Base-by-base conservation (phyloP, 2,113 vertebrate species). In the Semnornis frantzii region DNA sequence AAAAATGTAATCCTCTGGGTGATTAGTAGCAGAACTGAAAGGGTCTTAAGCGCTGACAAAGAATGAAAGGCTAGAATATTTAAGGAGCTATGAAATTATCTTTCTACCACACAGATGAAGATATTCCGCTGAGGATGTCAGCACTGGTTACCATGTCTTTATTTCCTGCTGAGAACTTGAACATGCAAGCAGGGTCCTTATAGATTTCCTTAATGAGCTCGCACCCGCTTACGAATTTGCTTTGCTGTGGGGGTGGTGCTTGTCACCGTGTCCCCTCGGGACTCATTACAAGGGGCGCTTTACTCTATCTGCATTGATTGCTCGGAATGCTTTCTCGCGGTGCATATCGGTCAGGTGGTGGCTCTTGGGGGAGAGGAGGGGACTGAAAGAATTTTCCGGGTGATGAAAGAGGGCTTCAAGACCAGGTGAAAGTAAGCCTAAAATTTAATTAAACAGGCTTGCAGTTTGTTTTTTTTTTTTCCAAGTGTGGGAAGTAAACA, bases 121-220 rank as follows among this genome's bases (percentile, higher is more conserved):
- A 25, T 86, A 52, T 72, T 82, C 78, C 2, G 2, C 66, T 57
- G 85, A 83, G 85, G 60, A 77, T 74, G 81, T 20, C 57, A 91
- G 64, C 81, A 65, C 86, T 88, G 37, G 72, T 96, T 95, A 73
- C 69, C 39, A 21, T 84, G 86, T 50, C 62, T 92, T 87, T 91
- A 80, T 91, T 94, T 54, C 83, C 85, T 3, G 9, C 60, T 81
- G 90, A 89, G 81, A 92, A 76, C 64, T 33, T 72, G 82, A 92
- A 73, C 42, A 30, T 71, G 79, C 81, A 77, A 64, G 70, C 59
- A 89, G 0, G 31, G 65, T 91, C 84, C 88, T 94, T 86, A 71
- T 78, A 87, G 57, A 71, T 94, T 89, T 87, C 85, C 85, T 82
- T 97, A 97, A 96, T 95, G 79, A 96, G 90, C 72, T 73, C 58